phyloP scores from a whole-genome alignment of 1,140 invertebrate species.

The Paralvinella palmiformis region DNA sequence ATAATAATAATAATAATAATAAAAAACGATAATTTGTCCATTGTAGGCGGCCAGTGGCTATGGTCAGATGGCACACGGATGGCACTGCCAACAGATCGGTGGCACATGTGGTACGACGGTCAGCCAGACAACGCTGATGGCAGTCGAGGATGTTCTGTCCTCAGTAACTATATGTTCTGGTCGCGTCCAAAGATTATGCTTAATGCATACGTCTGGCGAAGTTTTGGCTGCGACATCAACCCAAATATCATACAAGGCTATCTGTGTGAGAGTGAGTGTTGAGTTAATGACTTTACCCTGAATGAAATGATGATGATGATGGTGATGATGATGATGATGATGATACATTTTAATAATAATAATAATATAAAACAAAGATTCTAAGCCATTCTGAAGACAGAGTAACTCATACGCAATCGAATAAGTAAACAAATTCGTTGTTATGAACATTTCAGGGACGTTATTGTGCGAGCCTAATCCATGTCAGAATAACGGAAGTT shows the following conservation, averaged over 20 bases:
- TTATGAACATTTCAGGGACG: neutral
- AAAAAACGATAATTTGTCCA: no score
- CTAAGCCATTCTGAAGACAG: no score
- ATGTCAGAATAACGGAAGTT: slow-evolving; percentile 3
- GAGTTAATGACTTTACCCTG: no score
- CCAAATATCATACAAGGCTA: slow-evolving; percentile 3
- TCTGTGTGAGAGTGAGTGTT: slow-evolving; percentile 4
- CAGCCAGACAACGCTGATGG: slow-evolving; percentile 1
- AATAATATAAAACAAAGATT: no score
- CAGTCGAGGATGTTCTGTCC: neutral
- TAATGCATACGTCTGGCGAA: neutral
- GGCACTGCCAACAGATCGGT: neutral
- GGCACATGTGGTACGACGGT: slow-evolving; percentile 1
- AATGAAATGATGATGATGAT: no score
- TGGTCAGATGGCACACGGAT: slow-evolving; percentile 7
- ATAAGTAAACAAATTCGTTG: no score
- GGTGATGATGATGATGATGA: no score
- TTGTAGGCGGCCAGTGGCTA: neutral
- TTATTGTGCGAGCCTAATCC: neutral
- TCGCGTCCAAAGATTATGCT: neutral
- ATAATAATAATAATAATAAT: no score
- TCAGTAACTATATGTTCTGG: slow-evolving; percentile 4
- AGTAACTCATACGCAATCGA: no score
- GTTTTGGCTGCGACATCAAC: slow-evolving; percentile 2
- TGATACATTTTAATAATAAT: no score